These are phyloP conservation scores for Orthonyx spaldingii DNA, from an alignment of 2,113 vertebrate species.

Conservation along the genomic window DNA sequence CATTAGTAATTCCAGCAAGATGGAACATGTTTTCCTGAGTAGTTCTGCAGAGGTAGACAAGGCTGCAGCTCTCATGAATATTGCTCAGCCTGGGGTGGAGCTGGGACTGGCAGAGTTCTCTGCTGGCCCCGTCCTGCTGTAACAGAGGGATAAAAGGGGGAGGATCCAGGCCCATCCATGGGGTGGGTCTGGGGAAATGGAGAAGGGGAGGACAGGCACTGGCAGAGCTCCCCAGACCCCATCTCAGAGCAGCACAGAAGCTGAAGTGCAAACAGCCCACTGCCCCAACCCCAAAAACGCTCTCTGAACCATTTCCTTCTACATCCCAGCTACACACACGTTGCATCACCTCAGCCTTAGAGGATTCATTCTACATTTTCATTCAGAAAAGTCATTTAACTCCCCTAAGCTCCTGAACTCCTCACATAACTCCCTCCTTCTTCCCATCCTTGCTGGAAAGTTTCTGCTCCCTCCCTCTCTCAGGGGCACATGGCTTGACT, in stretches of 20 bases:
- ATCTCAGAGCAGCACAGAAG: background rate
- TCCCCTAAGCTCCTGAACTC: background rate
- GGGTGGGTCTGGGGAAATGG: background rate
- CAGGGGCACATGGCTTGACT: background rate
- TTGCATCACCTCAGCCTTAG: background rate
- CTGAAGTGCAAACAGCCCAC: background rate
- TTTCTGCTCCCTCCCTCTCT: background rate
- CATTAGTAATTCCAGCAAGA: background rate
- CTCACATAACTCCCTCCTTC: background rate
- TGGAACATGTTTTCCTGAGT: background rate
- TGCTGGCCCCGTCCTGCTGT: background rate
- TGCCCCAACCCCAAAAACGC: background rate
- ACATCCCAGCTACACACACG: background rate
- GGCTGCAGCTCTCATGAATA: background rate
- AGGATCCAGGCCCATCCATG: background rate
- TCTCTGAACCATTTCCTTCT: background rate
- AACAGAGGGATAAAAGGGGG: accelerated
- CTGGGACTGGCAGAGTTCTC: background rate
- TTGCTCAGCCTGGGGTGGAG: background rate
- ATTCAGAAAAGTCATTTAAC: background rate
- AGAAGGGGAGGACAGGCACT: background rate
- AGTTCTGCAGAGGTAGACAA: background rate
- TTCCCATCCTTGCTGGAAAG: background rate
- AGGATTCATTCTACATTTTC: background rate
- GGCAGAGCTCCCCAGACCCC: no score